Evolutionary conservation across 2,113 vertebrate genomes (phyloP).

Genomic region (Eleginops maclovinus): DNA sequence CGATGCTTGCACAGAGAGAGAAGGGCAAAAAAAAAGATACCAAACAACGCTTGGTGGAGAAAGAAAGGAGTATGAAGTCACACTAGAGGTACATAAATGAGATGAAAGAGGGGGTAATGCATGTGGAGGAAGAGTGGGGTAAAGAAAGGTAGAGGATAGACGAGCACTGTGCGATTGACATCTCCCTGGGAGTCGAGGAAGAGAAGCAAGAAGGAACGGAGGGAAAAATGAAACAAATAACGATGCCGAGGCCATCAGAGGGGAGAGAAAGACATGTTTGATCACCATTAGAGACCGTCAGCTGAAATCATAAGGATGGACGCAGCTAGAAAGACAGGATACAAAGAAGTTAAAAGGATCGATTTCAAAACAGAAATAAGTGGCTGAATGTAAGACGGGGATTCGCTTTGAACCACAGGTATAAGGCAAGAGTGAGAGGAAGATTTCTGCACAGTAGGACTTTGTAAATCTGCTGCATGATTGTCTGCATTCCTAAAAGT

Average conservation of each 20-base stretch:
- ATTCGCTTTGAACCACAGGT: conserved; percentile 16
- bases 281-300: neutral
- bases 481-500: neutral
- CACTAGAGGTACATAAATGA: neutral
- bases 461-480: neutral
- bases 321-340: neutral
- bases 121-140: neutral
- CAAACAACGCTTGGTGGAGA: conserved; percentile 16
- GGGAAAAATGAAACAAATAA: neutral
- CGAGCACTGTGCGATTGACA: neutral
- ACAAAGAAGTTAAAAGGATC: conserved; percentile 1
- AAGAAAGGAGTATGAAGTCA: conserved; percentile 9
- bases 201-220: neutral
- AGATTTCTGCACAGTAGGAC: neutral
- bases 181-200: neutral
- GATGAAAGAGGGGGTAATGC: neutral
- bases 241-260: neutral
- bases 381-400: neutral
- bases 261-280: neutral
- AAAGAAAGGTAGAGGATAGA: neutral
- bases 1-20: conserved; percentile 20
- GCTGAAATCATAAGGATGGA: neutral
- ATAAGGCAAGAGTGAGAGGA: neutral
- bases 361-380: conserved; percentile 5
- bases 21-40: neutral